Conservation (phyloP, 2,797 vertebrate species). For the Myotis findleyi region DNA sequence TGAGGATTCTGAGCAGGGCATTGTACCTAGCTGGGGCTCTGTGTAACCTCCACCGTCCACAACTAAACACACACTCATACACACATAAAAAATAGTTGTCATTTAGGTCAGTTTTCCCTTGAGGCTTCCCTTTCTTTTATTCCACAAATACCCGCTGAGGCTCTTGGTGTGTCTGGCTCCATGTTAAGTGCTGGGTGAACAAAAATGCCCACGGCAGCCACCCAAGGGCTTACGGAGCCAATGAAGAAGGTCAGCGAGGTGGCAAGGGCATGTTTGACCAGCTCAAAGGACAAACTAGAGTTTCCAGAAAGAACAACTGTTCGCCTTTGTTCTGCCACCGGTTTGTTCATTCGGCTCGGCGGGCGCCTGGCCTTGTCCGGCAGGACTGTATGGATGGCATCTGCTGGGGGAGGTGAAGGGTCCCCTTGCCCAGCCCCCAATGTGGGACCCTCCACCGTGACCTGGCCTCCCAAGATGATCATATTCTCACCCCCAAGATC, state of each 20-base stretch:
- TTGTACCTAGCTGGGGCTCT: accelerated
- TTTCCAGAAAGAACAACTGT: background rate
- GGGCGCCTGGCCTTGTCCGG: background rate
- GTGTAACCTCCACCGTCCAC: background rate
- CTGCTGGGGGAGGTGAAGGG: background rate
- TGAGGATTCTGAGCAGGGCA: background rate
- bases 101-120: background rate
- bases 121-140: background rate
- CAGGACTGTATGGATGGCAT: background rate
- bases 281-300: background rate
- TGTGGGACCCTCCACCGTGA: background rate
- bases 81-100: background rate
- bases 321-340: background rate
- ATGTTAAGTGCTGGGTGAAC: background rate
- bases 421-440: background rate
- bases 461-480: background rate
- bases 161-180: background rate
- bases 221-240: background rate
- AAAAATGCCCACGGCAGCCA: background rate
- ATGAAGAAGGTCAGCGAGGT: background rate
- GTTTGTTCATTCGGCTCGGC: background rate
- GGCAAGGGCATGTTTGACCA: background rate
- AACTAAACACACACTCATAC: no score
- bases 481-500: background rate
- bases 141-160: background rate